These are phyloP conservation scores for Parotocinclus haroldoi DNA, from an alignment of 2,797 vertebrate genomes.

Conservation along the genomic window DNA sequence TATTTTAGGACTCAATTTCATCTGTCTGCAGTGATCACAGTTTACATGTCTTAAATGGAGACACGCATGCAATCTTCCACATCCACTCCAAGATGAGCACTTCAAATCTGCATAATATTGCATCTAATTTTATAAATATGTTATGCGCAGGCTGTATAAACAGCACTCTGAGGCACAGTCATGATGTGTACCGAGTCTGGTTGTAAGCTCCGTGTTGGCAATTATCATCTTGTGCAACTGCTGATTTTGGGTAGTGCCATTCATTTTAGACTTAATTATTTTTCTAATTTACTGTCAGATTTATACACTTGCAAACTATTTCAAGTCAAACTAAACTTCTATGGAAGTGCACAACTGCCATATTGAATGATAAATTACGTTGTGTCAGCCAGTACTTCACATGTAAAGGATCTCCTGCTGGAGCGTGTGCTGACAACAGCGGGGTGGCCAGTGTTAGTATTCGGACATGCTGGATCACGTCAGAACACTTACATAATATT, in stretches of 20 bases:
- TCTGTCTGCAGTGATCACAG: slow-evolving; percentile 21
- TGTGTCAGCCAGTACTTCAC: too few relatives aligned
- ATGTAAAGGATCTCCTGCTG: too few relatives aligned
- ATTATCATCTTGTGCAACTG: slow-evolving; percentile 21
- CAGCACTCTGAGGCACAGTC: slow-evolving; percentile 18
- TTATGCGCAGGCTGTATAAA: slow-evolving; percentile 24
- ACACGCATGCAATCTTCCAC: slow-evolving; percentile 1
- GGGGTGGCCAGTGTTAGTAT: too few relatives aligned
- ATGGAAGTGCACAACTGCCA: too few relatives aligned
- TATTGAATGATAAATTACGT: too few relatives aligned
- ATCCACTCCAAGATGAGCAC: slow-evolving; percentile 19
- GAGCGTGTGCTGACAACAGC: too few relatives aligned
- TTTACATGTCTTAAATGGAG: slow-evolving; percentile 19
- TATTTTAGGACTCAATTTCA: slow-evolving; percentile 26
- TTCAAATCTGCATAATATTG: slow-evolving; percentile 28
- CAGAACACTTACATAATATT: too few relatives aligned
- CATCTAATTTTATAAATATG: slow-evolving; percentile 22
- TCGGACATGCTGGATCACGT: too few relatives aligned
- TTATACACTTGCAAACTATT: too few relatives aligned
- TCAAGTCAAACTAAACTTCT: too few relatives aligned
- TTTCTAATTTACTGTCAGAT: too few relatives aligned
- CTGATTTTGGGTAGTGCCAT: not conserved
- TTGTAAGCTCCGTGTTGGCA: not conserved
- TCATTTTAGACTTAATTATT: too few relatives aligned
- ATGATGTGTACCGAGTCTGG: not conserved